A percentile compares a stretch with the other conserved stretches of the same genome.
Evolutionary conservation across 2,888 invertebrate genomes (phyloP).

Genomic region (Coelogynopora nodosa): DNA sequence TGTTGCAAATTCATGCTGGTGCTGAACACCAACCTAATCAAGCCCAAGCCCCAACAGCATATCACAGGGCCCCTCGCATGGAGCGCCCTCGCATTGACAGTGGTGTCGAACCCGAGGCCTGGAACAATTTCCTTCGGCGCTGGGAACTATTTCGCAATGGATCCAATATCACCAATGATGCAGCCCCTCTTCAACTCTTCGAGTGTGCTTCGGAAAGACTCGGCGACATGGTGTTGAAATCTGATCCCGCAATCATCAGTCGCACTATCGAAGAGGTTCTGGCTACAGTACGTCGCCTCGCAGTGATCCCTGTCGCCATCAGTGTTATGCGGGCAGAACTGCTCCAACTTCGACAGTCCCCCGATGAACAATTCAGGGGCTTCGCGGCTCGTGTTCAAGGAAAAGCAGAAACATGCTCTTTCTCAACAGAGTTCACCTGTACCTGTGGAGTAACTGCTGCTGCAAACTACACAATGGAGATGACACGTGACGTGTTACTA

Average conservation of each 20-base stretch:
- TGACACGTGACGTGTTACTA: not conserved
- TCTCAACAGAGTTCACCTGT: not conserved
- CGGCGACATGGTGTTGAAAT: not conserved
- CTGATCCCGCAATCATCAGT: conserved; percentile 5
- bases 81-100: conserved; percentile 6
- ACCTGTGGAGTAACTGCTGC: not conserved
- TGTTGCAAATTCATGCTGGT: not conserved
- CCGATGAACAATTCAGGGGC: not conserved
- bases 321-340: too few relatives aligned
- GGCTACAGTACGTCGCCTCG: not conserved
- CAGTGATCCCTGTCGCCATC: not conserved
- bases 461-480: not conserved
- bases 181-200: not conserved
- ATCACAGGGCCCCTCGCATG: not conserved
- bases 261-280: not conserved
- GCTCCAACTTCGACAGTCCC: not conserved
- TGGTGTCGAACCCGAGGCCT: not conserved
- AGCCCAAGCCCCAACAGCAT: not conserved
- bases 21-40: not conserved
- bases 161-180: not conserved
- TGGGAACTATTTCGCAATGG: not conserved
- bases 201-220: not conserved
- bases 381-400: not conserved
- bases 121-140: not conserved
- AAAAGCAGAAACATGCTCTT: not conserved